Conservation (phyloP, 2,113 vertebrate species). For the Balaenoptera acutorostrata region DNA sequence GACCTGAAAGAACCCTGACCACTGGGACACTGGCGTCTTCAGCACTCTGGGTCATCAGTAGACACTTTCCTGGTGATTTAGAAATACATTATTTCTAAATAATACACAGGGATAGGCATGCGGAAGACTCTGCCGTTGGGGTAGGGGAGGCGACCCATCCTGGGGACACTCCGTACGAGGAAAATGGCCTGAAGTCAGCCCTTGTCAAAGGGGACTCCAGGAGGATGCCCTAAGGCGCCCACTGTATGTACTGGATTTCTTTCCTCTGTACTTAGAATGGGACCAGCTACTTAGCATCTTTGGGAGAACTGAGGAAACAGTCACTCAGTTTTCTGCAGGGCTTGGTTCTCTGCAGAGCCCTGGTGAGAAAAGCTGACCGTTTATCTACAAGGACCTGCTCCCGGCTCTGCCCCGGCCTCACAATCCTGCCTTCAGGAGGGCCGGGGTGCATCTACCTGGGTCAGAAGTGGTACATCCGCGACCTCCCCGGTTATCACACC, state of each 20-base stretch:
- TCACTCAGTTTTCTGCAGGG: neutral
- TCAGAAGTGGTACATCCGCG: neutral
- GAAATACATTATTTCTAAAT: neutral
- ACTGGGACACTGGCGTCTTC: too few species aligned
- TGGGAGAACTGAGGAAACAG: neutral
- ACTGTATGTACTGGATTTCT: neutral
- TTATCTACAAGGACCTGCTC: too few species aligned
- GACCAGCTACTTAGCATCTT: neutral
- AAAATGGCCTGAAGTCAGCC: neutral
- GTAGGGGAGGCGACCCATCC: too few species aligned
- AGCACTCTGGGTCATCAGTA: neutral
- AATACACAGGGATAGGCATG: too few species aligned
- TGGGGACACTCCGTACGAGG: neutral
- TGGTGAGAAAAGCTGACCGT: neutral
- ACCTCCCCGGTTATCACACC: too few species aligned
- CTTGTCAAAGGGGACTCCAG: neutral
- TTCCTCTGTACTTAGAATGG: neutral
- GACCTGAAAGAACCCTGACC: neutral
- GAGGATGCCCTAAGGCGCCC: neutral
- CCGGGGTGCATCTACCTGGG: neutral
- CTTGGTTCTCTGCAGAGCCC: neutral
- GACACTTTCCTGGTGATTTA: neutral
- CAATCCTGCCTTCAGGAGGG: neutral
- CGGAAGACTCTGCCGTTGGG: accelerated
- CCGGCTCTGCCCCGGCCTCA: neutral